Evolutionary conservation across 2,113 vertebrate species (phyloP).

Genomic region (Oriolus oriolus): DNA sequence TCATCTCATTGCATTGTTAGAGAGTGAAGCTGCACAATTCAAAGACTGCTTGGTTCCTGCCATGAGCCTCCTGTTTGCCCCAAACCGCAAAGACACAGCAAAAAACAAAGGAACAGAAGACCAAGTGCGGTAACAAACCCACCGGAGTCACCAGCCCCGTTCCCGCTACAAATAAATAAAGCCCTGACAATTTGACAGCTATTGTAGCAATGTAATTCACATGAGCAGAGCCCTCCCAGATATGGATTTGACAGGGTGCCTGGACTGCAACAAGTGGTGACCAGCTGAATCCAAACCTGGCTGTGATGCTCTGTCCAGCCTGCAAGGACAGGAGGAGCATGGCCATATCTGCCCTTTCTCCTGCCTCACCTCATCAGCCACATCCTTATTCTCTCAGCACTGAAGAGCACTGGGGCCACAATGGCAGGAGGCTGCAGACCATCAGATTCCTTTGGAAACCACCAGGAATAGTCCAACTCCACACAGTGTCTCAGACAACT

Average conservation of each 20-base stretch:
- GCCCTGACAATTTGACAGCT: neutral
- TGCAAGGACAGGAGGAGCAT: neutral
- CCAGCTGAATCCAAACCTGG: neutral
- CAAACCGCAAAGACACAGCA: neutral
- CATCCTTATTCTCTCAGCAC: neutral
- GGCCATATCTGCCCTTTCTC: neutral
- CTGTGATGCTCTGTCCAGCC: neutral
- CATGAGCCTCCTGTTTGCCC: neutral
- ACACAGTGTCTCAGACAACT: rapidly evolving
- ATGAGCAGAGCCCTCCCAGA: neutral
- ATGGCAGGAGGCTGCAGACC: neutral
- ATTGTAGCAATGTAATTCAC: neutral
- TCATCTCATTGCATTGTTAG: neutral
- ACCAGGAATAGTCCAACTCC: neutral
- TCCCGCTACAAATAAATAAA: neutral
- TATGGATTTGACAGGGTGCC: rapidly evolving
- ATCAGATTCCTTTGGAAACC: neutral
- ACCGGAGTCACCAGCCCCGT: neutral
- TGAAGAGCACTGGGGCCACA: neutral
- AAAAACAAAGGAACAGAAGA: neutral
- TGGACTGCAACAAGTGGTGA: rapidly evolving
- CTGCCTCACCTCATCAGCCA: neutral
- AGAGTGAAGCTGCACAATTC: neutral
- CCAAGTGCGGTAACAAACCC: neutral
- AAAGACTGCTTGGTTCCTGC: neutral